Base-by-base conservation (phyloP, 2,888 invertebrate species). In the Molorchus minor region DNA sequence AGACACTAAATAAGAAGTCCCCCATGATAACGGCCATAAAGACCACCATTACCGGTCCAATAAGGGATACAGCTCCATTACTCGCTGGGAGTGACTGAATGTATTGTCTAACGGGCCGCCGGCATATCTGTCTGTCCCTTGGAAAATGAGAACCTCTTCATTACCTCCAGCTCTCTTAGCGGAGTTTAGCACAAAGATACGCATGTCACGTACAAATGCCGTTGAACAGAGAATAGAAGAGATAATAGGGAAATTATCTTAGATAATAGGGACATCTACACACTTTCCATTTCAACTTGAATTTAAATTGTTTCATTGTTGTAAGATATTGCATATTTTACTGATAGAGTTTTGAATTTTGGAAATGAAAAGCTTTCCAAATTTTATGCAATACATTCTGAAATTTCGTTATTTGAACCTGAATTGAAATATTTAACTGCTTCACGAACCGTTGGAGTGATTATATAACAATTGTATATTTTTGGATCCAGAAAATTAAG, bases 31-130 rank as follows among this genome's bases (percentile, higher is more conserved):
- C 70, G 70, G 71, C 71, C 69, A 70, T 76, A 78, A 77, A 77
- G 78, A 75, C 76, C 75, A 73, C 74, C 76, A 76, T 78, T 77
- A 77, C 75, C 72, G 72, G 74, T 74, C 75, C 76, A 76, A 77
- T 77, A 76, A 76, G 76, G 66, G 70, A 71, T 74, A 77, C 74
- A 70, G 72, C 75, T 75, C 75, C 73, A 77, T 77, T 77, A 76
- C 73, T 69, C 59, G 56, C 66, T 64, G 71, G 70, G 67, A 71
- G 70, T 69, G 71, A 70, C 70, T 71, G 65, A 67, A 68, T 65
- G 69, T 69, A 75, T 75, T 76, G 75, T 75, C 71, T 71, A 71
- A 69, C 64, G 64, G 68, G 64, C 69, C 70, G 67, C 62, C 67
- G 65, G 72, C 70, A 69, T 69, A 68, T 71, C 71, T 71, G 67